phyloP scores from a whole-genome alignment of 2,888 invertebrate species.

The Platypus cylindrus region DNA sequence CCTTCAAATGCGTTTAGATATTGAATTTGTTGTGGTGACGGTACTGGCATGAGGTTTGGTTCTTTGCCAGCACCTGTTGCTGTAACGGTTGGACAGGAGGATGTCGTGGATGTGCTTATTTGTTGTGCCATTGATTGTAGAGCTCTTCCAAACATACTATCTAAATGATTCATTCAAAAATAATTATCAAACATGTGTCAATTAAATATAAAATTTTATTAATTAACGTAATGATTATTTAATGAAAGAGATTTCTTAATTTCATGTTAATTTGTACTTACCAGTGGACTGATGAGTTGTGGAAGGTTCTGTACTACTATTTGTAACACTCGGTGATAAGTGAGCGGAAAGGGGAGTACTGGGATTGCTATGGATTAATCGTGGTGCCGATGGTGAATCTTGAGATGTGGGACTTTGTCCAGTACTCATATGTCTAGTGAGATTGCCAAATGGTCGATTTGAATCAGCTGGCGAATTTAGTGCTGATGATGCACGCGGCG shows the following conservation, averaged over 20 bases:
- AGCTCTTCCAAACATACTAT: constrained; percentile 51
- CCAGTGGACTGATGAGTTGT: constrained; percentile 34
- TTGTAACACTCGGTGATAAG: constrained; percentile 44
- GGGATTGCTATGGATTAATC: constrained; percentile 55
- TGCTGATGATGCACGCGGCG: constrained; percentile 56
- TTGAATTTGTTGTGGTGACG: constrained; percentile 91
- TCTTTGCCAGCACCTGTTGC: constrained; percentile 44
- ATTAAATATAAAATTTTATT: constrained; percentile 2
- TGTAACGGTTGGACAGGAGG: constrained; percentile 29
- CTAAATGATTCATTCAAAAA: constrained; percentile 24
- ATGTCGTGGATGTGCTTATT: constrained; percentile 30
- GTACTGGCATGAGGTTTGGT: constrained; percentile 88
- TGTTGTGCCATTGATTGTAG: constrained; percentile 49
- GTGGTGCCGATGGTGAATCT: constrained; percentile 43
- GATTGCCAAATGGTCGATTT: constrained; percentile 40
- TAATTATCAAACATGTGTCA: constrained; percentile 1
- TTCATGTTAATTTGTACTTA: constrained; percentile 18
- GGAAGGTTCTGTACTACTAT: constrained; percentile 32
- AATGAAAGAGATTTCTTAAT: no score
- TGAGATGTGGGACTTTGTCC: constrained; percentile 50
- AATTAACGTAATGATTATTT: neutral
- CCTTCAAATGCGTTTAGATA: constrained; percentile 93
- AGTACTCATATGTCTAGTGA: constrained; percentile 39
- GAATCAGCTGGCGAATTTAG: constrained; percentile 58
- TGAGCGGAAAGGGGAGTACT: constrained; percentile 56